These are phyloP conservation scores for Heteromormyrus szaboi DNA, from an alignment of 2,797 vertebrate genomes.

Conservation along the genomic window DNA sequence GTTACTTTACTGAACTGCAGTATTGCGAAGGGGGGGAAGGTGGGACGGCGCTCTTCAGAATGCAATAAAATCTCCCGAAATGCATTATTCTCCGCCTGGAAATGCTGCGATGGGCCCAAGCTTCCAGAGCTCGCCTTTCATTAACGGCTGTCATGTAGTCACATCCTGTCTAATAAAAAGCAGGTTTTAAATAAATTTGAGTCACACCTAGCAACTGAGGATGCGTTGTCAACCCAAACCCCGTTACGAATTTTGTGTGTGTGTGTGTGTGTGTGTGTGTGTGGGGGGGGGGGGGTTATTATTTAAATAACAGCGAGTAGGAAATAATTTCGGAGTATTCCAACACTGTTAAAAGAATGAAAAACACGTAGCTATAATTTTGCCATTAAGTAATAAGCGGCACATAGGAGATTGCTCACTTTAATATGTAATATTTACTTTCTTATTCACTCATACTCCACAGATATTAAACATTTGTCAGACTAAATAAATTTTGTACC, in stretches of 20 bases:
- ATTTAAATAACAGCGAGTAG: slow-evolving; percentile 58
- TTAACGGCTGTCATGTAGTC: slow-evolving; percentile 61
- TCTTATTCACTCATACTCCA: slow-evolving; percentile 51
- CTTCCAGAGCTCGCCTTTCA: slow-evolving; percentile 63
- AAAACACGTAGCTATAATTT: slow-evolving; percentile 50
- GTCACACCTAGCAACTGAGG: slow-evolving; percentile 48
- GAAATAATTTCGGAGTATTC: slow-evolving; percentile 40
- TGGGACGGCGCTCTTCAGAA: slow-evolving; percentile 60
- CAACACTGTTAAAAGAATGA: slow-evolving; percentile 42
- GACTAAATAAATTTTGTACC: slow-evolving; percentile 45
- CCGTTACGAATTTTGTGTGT: background rate
- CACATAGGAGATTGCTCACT: slow-evolving; percentile 41
- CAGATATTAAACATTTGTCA: slow-evolving; percentile 58
- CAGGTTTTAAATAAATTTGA: slow-evolving; percentile 69
- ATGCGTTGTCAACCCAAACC: slow-evolving; percentile 49
- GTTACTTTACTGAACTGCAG: slow-evolving; percentile 35
- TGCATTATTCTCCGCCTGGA: slow-evolving; percentile 63
- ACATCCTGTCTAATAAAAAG: slow-evolving; percentile 70
- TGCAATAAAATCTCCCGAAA: slow-evolving; percentile 68
- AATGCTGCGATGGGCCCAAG: slow-evolving; percentile 66
- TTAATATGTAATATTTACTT: slow-evolving; percentile 40
- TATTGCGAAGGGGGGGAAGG: background rate
- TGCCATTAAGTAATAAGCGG: slow-evolving; percentile 58
- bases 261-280: background rate
- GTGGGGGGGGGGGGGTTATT: slow-evolving; percentile 31